These are phyloP conservation scores for Panthera leo DNA, from an alignment of 2,113 vertebrate species.

Conservation along the genomic window DNA sequence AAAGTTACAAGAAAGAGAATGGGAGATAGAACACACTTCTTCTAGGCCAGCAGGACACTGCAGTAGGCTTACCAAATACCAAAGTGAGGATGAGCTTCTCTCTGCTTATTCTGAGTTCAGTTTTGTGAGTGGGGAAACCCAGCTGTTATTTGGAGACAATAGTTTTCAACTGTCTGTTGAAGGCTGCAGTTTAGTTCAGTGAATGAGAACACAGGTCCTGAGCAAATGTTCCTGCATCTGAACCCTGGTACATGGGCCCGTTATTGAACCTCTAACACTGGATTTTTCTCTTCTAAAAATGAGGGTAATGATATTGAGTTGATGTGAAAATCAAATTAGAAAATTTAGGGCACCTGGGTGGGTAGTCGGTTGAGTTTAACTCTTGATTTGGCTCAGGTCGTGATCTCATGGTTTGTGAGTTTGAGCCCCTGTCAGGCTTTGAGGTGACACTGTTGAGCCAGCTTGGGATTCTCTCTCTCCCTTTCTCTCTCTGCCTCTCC, in stretches of 20 bases:
- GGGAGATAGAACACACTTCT: not conserved
- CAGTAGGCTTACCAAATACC: not conserved
- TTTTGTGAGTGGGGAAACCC: not conserved
- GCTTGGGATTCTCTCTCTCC: too few relatives aligned
- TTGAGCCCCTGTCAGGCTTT: too few relatives aligned
- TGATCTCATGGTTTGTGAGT: too few relatives aligned
- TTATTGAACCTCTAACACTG: not conserved
- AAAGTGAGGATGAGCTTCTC: not conserved
- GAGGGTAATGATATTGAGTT: not conserved
- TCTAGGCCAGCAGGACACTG: not conserved
- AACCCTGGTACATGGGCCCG: not conserved
- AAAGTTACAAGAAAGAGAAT: not conserved
- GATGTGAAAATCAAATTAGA: not conserved
- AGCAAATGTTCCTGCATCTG: not conserved
- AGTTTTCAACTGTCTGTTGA: not conserved
- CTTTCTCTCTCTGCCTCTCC: too few relatives aligned
- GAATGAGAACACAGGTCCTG: not conserved
- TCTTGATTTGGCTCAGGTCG: too few relatives aligned
- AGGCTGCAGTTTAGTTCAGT: not conserved
- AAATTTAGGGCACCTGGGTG: not conserved
- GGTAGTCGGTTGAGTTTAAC: too few relatives aligned
- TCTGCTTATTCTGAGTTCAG: not conserved
- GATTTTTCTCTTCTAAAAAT: not conserved
- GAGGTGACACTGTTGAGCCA: too few relatives aligned
- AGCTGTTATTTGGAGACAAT: fast-evolving